Conservation (phyloP, 2,113 vertebrate genomes). For the Nycticryphes semicollaris region DNA sequence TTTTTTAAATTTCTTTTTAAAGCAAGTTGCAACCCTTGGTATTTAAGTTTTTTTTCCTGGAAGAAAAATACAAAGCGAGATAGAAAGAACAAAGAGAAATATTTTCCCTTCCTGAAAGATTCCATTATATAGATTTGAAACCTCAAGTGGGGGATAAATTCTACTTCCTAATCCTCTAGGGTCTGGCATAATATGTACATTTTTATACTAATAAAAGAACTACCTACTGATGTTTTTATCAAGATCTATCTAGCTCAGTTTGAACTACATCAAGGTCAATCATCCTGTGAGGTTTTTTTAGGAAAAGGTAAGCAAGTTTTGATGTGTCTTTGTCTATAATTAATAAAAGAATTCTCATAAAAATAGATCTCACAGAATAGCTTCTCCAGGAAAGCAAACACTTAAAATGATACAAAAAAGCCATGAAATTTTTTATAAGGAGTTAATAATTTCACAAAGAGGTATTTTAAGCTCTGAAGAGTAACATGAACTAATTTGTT, state of each 20-base stretch:
- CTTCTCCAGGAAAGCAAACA: not conserved
- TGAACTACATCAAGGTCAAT: not conserved
- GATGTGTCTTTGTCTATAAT: not conserved
- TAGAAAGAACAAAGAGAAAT: not conserved
- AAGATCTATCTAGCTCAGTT: not conserved
- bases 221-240: not conserved
- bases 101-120: not conserved
- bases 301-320: not conserved
- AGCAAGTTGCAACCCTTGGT: not conserved
- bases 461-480: not conserved
- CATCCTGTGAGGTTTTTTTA: not conserved
- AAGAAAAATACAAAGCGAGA: not conserved
- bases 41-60: not conserved
- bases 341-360: not conserved
- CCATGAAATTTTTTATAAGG: not conserved
- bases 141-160: not conserved
- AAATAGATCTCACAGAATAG: not conserved
- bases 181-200: not conserved
- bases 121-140: not conserved
- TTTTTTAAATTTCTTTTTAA: not conserved
- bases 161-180: not conserved
- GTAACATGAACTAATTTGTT: not conserved
- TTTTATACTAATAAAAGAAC: not conserved
- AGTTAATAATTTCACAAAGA: not conserved
- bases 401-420: not conserved